Evolutionary conservation across 2,888 invertebrate species (phyloP).

Genomic region (Polydrusus cervinus): DNA sequence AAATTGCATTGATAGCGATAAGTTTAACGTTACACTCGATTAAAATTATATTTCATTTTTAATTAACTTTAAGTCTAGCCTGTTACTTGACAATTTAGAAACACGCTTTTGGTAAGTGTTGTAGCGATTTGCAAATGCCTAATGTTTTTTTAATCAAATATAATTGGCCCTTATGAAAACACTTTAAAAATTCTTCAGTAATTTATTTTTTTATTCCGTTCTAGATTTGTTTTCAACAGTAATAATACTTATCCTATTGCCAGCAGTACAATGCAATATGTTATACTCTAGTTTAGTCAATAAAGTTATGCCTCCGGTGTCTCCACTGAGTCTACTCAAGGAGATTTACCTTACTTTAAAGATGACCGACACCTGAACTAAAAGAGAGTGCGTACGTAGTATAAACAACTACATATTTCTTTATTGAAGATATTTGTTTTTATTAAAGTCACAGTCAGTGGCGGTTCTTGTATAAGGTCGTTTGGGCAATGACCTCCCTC

Average conservation of each 20-base stretch:
- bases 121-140: neutral
- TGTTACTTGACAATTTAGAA: neutral
- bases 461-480: too few relatives aligned
- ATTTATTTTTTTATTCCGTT: neutral
- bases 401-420: too few relatives aligned
- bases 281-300: too few relatives aligned
- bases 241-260: neutral
- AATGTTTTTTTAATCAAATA: slow-evolving; percentile 6
- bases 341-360: too few relatives aligned
- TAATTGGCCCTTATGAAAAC: neutral
- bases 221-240: neutral
- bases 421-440: too few relatives aligned
- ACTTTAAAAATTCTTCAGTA: neutral
- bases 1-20: neutral
- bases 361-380: too few relatives aligned
- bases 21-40: neutral
- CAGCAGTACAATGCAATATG: too few relatives aligned
- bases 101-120: neutral
- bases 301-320: too few relatives aligned
- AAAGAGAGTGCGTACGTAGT: too few relatives aligned
- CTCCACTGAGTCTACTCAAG: too few relatives aligned
- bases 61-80: neutral
- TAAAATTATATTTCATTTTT: slow-evolving; percentile 5
- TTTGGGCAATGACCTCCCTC: too few relatives aligned
- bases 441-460: too few relatives aligned